Percentiles rank a stretch among this genome's conserved stretches.
phyloP scores from a whole-genome alignment of 2,888 invertebrate species.

The Dorcus parallelipipedus region DNA sequence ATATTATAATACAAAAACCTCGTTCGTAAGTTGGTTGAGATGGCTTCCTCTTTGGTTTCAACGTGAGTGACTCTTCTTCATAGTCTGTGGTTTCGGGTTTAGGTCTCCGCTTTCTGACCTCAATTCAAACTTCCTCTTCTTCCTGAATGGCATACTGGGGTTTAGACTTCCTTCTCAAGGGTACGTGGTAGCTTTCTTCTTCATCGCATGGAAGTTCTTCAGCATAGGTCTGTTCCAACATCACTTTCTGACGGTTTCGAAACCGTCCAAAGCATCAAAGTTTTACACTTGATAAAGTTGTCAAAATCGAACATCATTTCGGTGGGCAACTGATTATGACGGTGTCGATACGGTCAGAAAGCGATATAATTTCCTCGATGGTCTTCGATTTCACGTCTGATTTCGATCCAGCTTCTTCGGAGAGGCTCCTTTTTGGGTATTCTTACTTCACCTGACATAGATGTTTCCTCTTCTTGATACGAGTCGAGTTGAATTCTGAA shows the following conservation, averaged over 20 bases:
- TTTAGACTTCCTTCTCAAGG: constrained; percentile 51
- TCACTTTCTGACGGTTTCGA: too few species aligned
- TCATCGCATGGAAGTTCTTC: constrained; percentile 56
- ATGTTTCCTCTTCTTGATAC: constrained; percentile 84
- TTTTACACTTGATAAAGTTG: too few species aligned
- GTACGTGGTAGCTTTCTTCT: constrained; percentile 51
- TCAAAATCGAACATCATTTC: too few species aligned
- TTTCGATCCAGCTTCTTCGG: constrained; percentile 70
- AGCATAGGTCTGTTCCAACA: constrained; percentile 54
- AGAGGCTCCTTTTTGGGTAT: constrained; percentile 69
- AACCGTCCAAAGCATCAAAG: too few species aligned
- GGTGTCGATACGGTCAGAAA: too few species aligned
- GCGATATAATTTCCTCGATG: constrained; percentile 65
- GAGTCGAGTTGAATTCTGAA: constrained; percentile 82
- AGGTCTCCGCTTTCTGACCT: constrained; percentile 51
- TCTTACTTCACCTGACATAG: constrained; percentile 80
- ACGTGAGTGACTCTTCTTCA: constrained; percentile 66
- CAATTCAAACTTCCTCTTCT: constrained; percentile 59
- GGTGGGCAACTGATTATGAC: too few species aligned
- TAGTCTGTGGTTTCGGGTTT: constrained; percentile 47
- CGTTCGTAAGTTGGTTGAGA: constrained; percentile 64
- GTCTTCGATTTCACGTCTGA: constrained; percentile 63
- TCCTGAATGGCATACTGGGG: constrained; percentile 58
- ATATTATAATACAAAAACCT: constrained; percentile 47
- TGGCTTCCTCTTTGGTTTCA: constrained; percentile 68